phyloP scores from a whole-genome alignment of 2,113 vertebrate species.

The Irena cyanogastra region DNA sequence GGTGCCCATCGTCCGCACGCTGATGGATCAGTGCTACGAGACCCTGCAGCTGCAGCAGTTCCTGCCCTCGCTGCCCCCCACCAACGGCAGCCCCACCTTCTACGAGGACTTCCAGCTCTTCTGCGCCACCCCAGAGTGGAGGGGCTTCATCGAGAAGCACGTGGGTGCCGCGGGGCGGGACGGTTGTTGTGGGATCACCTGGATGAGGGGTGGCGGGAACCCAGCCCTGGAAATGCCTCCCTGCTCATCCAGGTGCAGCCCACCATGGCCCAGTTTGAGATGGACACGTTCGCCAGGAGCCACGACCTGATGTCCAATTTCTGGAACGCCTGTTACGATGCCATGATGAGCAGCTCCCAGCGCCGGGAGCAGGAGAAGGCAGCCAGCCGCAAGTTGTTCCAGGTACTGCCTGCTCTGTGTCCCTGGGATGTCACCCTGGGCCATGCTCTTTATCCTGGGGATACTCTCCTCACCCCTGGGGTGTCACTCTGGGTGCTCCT shows the following conservation, averaged over 20 bases:
- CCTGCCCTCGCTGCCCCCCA: conserved; percentile 87
- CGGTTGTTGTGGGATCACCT: rapidly evolving
- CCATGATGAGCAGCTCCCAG: conserved; percentile 88
- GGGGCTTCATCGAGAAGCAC: conserved; percentile 85
- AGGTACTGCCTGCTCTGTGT: conserved; percentile 67
- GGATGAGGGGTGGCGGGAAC: not conserved
- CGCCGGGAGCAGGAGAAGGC: conserved; percentile 78
- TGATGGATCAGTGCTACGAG: conserved; percentile 88
- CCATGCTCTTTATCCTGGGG: not conserved
- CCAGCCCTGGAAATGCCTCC: rapidly evolving
- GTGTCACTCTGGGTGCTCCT: not conserved
- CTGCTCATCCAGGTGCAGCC: conserved; percentile 77
- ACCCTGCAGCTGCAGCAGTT: conserved; percentile 78
- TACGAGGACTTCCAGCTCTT: conserved; percentile 90
- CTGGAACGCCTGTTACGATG: conserved; percentile 96
- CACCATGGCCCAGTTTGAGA: conserved; percentile 88
- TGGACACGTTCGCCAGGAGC: conserved; percentile 90
- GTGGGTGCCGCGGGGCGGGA: conserved; percentile 41
- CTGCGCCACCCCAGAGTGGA: conserved; percentile 85
- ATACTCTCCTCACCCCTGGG: not conserved
- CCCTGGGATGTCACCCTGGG: not conserved
- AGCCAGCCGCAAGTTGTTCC: conserved; percentile 80
- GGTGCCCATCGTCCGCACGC: conserved; percentile 86
- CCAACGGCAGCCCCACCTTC: conserved; percentile 92
- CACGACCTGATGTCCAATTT: conserved; percentile 97